Evolutionary conservation across 2,888 invertebrate species (phyloP), one percentile per base, ranked within the genome.

Genomic region (Suillia variegata): DNA sequence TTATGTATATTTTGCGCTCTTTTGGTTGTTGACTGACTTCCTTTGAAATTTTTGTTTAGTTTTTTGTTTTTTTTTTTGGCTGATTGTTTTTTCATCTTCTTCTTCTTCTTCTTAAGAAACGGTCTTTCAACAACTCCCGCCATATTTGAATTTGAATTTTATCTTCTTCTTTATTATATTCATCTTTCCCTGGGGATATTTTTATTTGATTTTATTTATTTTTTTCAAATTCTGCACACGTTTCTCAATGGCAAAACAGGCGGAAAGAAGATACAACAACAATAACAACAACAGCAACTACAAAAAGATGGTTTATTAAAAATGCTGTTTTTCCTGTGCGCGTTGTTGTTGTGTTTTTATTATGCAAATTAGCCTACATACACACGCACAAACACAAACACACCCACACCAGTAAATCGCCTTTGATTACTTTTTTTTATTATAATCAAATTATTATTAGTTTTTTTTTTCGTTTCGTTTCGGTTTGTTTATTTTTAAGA

Each of bases 231-330:
- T 26, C 54, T 47, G 31, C 13, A 15, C 47, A 47, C 54, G 54
- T 54, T 26, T 18, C 13, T 54, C 54, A 54, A 54, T 54, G 54
- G 47, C 54, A 42, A 54, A n/a, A n/a, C n/a, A n/a, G n/a, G n/a
- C n/a, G n/a, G n/a, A n/a, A n/a, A n/a, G n/a, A n/a, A n/a, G n/a
- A n/a, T n/a, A n/a, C n/a, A n/a, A n/a, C n/a, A n/a, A n/a, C n/a
- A n/a, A n/a, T n/a, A n/a, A n/a, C n/a, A n/a, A n/a, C n/a, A n/a
- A n/a, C n/a, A n/a, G n/a, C n/a, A n/a, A n/a, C n/a, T n/a, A n/a
- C n/a, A n/a, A n/a, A n/a, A n/a, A n/a, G n/a, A 47, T 54, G 17
- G 12, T 31, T 31, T 31, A 31, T 31, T 31, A 31, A 31, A 31
- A 31, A 8, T 47, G 3, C 18, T 51, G 33, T 51, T 33, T 13